These are phyloP conservation scores for Limnephilus lunatus DNA, from an alignment of 2,888 invertebrate species.

Conservation along the genomic window DNA sequence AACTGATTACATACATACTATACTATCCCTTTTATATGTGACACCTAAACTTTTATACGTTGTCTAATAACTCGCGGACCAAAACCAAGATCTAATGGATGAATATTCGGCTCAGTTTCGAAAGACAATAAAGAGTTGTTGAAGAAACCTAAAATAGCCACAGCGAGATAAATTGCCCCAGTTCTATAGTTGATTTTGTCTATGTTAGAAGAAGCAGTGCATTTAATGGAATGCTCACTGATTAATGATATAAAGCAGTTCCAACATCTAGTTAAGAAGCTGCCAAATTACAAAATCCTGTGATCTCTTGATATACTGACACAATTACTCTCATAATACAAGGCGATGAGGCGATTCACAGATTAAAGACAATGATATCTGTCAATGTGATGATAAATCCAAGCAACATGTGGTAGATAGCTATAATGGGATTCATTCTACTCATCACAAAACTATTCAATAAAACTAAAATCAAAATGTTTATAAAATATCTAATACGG, in stretches of 20 bases:
- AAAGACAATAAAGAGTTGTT: too few relatives aligned
- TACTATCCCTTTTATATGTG: too few relatives aligned
- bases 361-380: too few relatives aligned
- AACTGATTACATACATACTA: too few relatives aligned
- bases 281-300: background rate
- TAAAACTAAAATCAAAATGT: too few relatives aligned
- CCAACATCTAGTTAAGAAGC: background rate
- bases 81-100: background rate
- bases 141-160: background rate
- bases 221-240: background rate
- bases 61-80: background rate
- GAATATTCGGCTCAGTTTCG: too few relatives aligned
- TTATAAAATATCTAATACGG: too few relatives aligned
- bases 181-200: background rate
- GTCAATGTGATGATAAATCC: too few relatives aligned
- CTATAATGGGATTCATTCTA: too few relatives aligned
- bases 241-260: background rate
- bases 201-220: background rate
- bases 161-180: background rate
- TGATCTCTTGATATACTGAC: background rate
- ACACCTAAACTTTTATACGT: too few relatives aligned
- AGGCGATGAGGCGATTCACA: background rate
- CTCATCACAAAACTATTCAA: too few relatives aligned
- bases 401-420: too few relatives aligned
- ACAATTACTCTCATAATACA: background rate